Evolutionary conservation across 2,113 vertebrate species (phyloP).

Genomic region (Platichthys flesus): DNA sequence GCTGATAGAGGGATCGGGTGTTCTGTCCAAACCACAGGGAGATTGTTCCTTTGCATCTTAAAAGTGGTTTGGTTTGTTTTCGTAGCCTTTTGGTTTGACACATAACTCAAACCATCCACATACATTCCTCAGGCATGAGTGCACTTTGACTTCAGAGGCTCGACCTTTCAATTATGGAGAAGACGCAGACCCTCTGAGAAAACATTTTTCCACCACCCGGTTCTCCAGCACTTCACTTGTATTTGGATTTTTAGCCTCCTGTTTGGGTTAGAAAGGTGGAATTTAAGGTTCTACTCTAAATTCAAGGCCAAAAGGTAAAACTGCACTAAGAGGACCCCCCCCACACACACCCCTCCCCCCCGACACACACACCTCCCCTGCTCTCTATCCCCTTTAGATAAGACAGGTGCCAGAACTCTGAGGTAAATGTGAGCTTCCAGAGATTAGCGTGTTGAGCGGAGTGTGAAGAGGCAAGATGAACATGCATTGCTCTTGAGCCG

Average conservation of each 20-base stretch:
- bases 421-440: conserved; percentile 36
- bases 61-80: background rate
- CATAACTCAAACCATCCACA: background rate
- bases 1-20: conserved; percentile 1
- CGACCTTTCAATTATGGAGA: conserved; percentile 54
- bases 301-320: background rate
- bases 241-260: background rate
- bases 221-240: background rate
- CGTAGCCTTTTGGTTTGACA: conserved; percentile 27
- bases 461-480: conserved; percentile 57
- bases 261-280: background rate
- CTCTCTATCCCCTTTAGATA: conserved; percentile 9
- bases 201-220: background rate
- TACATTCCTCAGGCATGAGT: conserved; percentile 8
- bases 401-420: conserved; percentile 24
- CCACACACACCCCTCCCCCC: background rate
- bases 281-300: background rate
- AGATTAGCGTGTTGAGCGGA: conserved; percentile 47
- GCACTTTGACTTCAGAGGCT: conserved; percentile 38
- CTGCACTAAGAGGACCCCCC: background rate
- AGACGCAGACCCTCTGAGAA: background rate
- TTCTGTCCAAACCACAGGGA: background rate
- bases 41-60: background rate
- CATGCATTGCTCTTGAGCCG: conserved; percentile 27
- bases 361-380: background rate